Base-by-base conservation (phyloP, 64 coral and sea anemone species). In the Stichodactyla mertensii region DNA sequence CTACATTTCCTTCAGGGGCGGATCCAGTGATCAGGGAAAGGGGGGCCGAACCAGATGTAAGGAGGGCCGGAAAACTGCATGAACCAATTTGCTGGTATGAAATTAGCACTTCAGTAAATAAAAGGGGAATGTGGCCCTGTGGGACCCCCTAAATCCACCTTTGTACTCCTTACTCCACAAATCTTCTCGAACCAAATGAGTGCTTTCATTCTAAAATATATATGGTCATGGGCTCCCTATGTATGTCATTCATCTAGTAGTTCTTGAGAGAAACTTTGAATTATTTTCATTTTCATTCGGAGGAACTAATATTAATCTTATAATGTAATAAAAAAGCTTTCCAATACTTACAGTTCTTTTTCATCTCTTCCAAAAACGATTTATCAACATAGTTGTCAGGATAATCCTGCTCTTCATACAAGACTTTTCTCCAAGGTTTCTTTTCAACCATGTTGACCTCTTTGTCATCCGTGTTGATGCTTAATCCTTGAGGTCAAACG, bases 371-470 rank as follows among this genome's bases (percentile, higher is more conserved):
- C 64, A 99, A 80, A 70, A 99, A 99, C 57, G 97, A 92, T 81
- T 95, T 84, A 79, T 99, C 97, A 5, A 99, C 97, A 95, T 99
- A 93, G 60, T 99, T 99, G 52, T 99, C 97, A 31, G 97, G 93
- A 71, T 92, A 94, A 79, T 89, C 97, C 66, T 92, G 90, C 51
- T 92, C 88, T 88, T 99, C 93, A 61, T 95, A 99, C 61, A 99
- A 89, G 55, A 99, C 90, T 82, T 99, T 99, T 61, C 82, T 94
- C 97, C 97, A 99, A 2, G 53, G 26, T 20, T 77, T 92, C 27
- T 57, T 82, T 14, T 54, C 54, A 36, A 77, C 87, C 52, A 55
- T 88, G 10, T 27, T 36, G 10, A 20, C 1, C 2, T 31, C 69
- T 23, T 74, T 10, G 27, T 27, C 7, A 74, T 27, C 7, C 62